Conservation (phyloP, 1,140 invertebrate species). For the roundworm (Caenorhabditis elegans) region DNA sequence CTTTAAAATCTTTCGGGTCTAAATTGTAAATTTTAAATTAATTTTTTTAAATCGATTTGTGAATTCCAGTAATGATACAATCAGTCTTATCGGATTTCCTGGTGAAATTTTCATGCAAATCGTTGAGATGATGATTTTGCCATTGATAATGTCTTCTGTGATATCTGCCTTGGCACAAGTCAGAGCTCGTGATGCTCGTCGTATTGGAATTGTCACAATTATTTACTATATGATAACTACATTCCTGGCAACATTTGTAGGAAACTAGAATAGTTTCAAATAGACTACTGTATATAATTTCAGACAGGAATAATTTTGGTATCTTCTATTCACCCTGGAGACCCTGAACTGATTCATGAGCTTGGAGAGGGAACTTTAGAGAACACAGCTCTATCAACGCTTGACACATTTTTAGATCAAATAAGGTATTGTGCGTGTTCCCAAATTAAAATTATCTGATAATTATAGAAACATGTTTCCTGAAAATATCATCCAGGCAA, state of each 20-base stretch:
- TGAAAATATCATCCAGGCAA: slow-evolving; percentile 64
- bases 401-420: slow-evolving; percentile 89
- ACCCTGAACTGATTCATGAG: slow-evolving; percentile 67
- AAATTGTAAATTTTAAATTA: no score
- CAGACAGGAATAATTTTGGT: slow-evolving; percentile 78
- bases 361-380: slow-evolving; percentile 69
- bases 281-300: not conserved
- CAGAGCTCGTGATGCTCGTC: slow-evolving; percentile 67
- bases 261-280: slow-evolving; percentile 16
- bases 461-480: slow-evolving; percentile 66
- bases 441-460: not conserved
- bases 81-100: slow-evolving; percentile 84
- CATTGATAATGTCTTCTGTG: slow-evolving; percentile 83
- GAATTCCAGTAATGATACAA: slow-evolving; percentile 73
- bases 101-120: slow-evolving; percentile 86
- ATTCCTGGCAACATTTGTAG: slow-evolving; percentile 80
- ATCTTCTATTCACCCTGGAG: slow-evolving; percentile 80
- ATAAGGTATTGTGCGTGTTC: slow-evolving; percentile 72
- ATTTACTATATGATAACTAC: slow-evolving; percentile 89
- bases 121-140: slow-evolving; percentile 83
- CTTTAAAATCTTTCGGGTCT: no score
- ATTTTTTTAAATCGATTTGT: no score
- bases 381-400: slow-evolving; percentile 74
- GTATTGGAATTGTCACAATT: slow-evolving; percentile 77
- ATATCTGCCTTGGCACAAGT: slow-evolving; percentile 72